Percentiles rank a stretch among this genome's conserved stretches.
Evolutionary conservation across 2,113 vertebrate species (phyloP).

Genomic region (Egretta garzetta): DNA sequence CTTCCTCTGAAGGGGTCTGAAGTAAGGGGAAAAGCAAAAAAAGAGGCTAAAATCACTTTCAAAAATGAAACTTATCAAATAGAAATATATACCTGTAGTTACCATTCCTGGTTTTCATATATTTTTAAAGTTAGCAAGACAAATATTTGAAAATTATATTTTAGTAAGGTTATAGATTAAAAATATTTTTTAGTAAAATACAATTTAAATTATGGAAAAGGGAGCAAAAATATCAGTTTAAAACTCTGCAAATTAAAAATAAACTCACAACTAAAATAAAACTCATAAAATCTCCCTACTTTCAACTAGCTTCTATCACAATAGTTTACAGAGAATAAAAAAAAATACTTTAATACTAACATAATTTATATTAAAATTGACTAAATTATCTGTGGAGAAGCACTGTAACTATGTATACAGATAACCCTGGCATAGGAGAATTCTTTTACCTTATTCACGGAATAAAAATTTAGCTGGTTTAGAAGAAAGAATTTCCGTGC

Average conservation of each 20-base stretch:
- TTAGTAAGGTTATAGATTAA: neutral
- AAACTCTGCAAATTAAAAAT: neutral
- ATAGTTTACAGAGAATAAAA: neutral
- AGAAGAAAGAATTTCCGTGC: neutral
- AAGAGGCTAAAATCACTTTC: fast-evolving
- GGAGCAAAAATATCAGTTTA: neutral
- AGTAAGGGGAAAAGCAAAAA: neutral
- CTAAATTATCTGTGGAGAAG: neutral
- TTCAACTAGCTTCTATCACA: neutral
- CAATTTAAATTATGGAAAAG: neutral
- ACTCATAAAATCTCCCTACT: neutral
- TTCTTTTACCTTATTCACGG: neutral
- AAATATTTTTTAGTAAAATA: neutral
- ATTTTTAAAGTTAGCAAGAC: neutral
- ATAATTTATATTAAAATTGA: neutral
- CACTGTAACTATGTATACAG: neutral
- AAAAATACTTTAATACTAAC: neutral
- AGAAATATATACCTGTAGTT: neutral
- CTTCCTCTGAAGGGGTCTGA: neutral
- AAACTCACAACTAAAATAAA: neutral
- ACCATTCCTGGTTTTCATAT: neutral
- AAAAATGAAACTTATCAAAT: neutral
- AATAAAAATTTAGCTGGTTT: neutral
- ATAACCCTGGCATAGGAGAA: neutral
- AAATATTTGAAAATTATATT: neutral